A percentile compares a stretch with the other conserved stretches of the same genome.
phyloP scores from a whole-genome alignment of 2,113 vertebrate genomes.

The Nannobrachium achirus region DNA sequence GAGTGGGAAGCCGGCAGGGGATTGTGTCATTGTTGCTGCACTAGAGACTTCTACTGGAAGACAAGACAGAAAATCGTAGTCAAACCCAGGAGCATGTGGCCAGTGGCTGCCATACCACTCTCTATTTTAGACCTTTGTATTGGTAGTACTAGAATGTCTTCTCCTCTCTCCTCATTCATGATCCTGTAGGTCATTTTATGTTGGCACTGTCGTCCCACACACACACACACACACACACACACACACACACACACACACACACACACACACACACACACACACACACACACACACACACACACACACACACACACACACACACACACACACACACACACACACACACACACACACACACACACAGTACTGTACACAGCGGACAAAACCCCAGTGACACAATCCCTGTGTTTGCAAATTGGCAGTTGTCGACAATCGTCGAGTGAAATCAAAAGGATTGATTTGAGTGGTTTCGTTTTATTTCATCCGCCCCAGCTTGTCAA shows the following conservation, averaged over 20 bases:
- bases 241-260: not conserved
- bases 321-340: too few relatives aligned
- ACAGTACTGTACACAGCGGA: not conserved
- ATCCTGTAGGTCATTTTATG: not conserved
- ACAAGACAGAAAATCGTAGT: too few relatives aligned
- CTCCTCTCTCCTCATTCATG: too few relatives aligned
- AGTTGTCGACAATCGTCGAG: conserved; percentile 42
- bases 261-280: not conserved
- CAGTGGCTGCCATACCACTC: too few relatives aligned
- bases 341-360: not conserved
- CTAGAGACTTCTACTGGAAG: too few relatives aligned
- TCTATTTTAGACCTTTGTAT: too few relatives aligned
- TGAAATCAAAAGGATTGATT: conserved; percentile 14
- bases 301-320: too few relatives aligned
- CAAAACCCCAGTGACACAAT: not conserved
- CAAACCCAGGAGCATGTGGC: too few relatives aligned
- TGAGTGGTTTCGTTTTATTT: conserved; percentile 25
- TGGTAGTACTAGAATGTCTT: too few relatives aligned
- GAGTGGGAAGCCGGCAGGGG: too few relatives aligned
- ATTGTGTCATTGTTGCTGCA: too few relatives aligned
- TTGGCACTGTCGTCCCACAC: conserved; percentile 6
- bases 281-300: too few relatives aligned
- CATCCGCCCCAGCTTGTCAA: not conserved
- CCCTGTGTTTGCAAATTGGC: conserved; percentile 57
- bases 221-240: conserved; percentile 15